phyloP scores from a whole-genome alignment of 2,888 invertebrate genomes.

The Coenonympha glycerion region DNA sequence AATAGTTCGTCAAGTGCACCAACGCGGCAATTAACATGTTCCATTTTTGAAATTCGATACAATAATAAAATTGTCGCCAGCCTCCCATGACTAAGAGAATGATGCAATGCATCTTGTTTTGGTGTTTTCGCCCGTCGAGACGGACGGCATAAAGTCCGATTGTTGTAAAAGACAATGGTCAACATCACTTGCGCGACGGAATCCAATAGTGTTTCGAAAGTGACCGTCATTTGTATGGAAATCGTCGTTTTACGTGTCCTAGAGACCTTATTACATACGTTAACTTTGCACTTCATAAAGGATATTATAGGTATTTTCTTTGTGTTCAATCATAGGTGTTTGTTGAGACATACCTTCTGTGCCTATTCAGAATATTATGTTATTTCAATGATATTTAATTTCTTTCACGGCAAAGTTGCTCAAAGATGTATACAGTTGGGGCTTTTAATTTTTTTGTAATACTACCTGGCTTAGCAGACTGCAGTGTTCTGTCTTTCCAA shows the following conservation, averaged over 20 bases:
- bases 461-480: no score
- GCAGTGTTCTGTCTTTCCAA: no score
- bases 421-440: no score
- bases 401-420: no score
- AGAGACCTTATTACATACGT: constrained; percentile 58
- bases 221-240: constrained; percentile 69
- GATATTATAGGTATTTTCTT: constrained; percentile 18
- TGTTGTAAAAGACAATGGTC: constrained; percentile 50
- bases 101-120: constrained; percentile 42
- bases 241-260: constrained; percentile 55
- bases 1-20: no score
- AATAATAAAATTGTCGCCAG: not conserved
- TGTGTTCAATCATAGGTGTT: not conserved
- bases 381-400: no score
- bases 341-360: no score
- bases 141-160: constrained; percentile 22
- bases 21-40: no score
- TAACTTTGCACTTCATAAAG: constrained; percentile 39
- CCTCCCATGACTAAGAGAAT: constrained; percentile 47
- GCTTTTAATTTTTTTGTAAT: no score
- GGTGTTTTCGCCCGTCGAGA: constrained; percentile 7
- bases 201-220: constrained; percentile 68
- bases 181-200: constrained; percentile 48
- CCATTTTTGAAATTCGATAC: no score
- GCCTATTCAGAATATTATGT: no score